Conservation (phyloP, 1,140 invertebrate genomes). For the Cryptotermes secundus region DNA sequence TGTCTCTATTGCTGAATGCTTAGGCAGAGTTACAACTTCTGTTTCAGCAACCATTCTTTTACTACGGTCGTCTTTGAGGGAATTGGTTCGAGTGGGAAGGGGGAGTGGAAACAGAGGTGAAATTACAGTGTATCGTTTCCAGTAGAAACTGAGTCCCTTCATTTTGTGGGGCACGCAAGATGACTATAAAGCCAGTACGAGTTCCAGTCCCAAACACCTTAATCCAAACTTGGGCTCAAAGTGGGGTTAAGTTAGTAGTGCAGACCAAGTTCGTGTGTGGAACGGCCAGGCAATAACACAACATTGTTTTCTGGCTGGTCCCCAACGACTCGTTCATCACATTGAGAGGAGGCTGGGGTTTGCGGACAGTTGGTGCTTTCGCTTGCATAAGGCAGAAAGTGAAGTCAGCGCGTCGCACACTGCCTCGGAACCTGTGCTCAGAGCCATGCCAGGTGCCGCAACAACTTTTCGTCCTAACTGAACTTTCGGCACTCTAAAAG, state of each 20-base stretch:
- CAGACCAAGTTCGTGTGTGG: not conserved
- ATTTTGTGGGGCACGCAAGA: not conserved
- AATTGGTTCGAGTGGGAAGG: not conserved
- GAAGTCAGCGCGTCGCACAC: not conserved
- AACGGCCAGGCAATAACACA: not conserved
- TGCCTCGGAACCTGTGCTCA: too few relatives aligned
- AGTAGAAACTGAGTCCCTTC: not conserved
- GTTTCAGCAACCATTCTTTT: too few relatives aligned
- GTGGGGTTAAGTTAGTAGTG: not conserved
- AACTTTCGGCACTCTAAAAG: too few relatives aligned
- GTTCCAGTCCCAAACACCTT: not conserved
- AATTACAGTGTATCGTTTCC: too few relatives aligned
- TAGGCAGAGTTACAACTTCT: too few relatives aligned
- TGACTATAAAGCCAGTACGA: not conserved
- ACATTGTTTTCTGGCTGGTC: constrained; percentile 13
- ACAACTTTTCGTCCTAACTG: too few relatives aligned
- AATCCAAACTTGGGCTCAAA: constrained; percentile 7
- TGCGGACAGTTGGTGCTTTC: not conserved
- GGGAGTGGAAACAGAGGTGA: not conserved
- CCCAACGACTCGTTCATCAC: not conserved
- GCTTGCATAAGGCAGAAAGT: not conserved
- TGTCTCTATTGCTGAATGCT: too few relatives aligned
- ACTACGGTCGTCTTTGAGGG: too few relatives aligned
- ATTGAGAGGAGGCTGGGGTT: not conserved
- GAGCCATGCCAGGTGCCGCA: too few relatives aligned